Conservation (phyloP, 2,888 invertebrate species). For the Meandrusa payeni region DNA sequence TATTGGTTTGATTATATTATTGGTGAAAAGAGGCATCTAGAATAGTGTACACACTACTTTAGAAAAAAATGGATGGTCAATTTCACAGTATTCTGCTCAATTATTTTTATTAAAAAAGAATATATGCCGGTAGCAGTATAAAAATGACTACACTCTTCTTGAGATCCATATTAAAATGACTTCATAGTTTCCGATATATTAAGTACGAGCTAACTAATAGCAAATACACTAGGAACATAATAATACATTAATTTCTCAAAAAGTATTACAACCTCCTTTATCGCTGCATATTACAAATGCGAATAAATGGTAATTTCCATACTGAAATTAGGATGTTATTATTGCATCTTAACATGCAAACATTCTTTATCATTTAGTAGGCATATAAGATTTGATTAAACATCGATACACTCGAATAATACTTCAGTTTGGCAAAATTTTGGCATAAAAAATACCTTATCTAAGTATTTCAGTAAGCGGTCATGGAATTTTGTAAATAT, state of each 20-base stretch:
- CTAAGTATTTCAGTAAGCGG: not conserved
- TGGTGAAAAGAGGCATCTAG: too few species aligned
- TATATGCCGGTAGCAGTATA: slow-evolving; percentile 24
- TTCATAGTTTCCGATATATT: slow-evolving; percentile 30
- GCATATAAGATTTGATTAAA: not conserved
- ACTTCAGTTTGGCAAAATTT: slow-evolving; percentile 23
- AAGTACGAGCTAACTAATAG: slow-evolving; percentile 29
- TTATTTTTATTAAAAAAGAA: not conserved
- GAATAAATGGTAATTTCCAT: not conserved
- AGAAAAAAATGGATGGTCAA: not conserved
- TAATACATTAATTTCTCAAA: slow-evolving; percentile 23
- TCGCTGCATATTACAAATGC: too few species aligned
- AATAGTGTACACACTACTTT: not conserved
- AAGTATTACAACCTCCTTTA: too few species aligned
- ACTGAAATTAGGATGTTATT: too few species aligned
- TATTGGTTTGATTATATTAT: not conserved
- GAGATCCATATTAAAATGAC: slow-evolving; percentile 57
- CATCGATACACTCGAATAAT: slow-evolving; percentile 1
- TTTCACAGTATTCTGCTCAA: not conserved
- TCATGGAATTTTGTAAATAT: too few species aligned
- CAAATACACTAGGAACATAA: slow-evolving; percentile 37
- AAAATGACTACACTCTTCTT: slow-evolving; percentile 49
- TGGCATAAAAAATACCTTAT: slow-evolving; percentile 18
- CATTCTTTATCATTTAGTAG: too few species aligned
- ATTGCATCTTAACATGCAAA: too few species aligned